Conservation (phyloP, 2,113 vertebrate species). For the Orthonyx spaldingii region DNA sequence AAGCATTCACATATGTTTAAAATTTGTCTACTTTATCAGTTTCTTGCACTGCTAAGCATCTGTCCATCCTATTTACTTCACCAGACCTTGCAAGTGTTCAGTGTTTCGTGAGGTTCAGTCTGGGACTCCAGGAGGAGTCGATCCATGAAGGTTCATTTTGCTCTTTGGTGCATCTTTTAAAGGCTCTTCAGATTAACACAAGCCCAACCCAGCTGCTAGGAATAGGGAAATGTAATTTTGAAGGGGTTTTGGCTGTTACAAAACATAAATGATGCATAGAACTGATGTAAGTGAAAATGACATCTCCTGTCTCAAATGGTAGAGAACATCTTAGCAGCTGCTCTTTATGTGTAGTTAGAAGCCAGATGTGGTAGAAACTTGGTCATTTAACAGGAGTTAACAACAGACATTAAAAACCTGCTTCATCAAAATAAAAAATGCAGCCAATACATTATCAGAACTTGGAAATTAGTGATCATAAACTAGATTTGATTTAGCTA, state of each 20-base stretch:
- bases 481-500: neutral
- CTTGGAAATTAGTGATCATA: neutral
- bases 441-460: neutral
- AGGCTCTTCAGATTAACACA: neutral
- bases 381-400: neutral
- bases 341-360: neutral
- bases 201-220: neutral
- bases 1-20: neutral
- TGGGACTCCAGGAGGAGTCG: neutral
- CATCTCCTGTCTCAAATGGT: neutral
- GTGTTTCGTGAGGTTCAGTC: neutral
- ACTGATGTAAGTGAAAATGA: neutral
- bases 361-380: constrained; percentile 2
- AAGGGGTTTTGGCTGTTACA: neutral
- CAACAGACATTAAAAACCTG: neutral
- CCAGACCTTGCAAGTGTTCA: neutral
- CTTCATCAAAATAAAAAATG: neutral
- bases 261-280: neutral
- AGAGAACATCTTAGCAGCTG: neutral
- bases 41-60: neutral
- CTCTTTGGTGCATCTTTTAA: neutral
- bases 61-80: neutral
- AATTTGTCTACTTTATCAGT: neutral
- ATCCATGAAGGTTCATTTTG: neutral
- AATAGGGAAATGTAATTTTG: neutral